Conservation (phyloP, 2,888 invertebrate genomes). For the Drosophila fungiperda region DNA sequence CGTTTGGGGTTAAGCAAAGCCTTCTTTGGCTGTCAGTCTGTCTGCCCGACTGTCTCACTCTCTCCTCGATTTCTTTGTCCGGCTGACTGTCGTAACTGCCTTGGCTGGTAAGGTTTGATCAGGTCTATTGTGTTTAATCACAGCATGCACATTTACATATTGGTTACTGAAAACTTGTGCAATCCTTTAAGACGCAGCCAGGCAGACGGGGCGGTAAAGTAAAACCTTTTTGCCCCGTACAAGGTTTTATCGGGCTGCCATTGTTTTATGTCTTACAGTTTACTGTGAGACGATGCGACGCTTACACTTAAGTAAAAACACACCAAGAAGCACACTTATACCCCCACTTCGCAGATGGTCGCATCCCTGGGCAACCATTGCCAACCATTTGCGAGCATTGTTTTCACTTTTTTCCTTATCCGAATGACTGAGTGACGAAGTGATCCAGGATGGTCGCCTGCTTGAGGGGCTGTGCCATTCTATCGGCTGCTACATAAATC, state of each 20-base stretch:
- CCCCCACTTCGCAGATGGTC: slow-evolving; percentile 40
- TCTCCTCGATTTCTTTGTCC: not conserved
- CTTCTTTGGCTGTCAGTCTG: slow-evolving; percentile 6
- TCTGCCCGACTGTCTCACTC: not conserved
- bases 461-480: slow-evolving; percentile 27
- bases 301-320: slow-evolving; percentile 79
- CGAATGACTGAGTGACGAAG: slow-evolving; percentile 30
- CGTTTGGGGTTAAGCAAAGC: slow-evolving; percentile 56
- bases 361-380: slow-evolving; percentile 64
- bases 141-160: slow-evolving; percentile 82
- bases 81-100: slow-evolving; percentile 2
- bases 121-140: slow-evolving; percentile 75
- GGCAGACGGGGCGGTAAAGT: slow-evolving; percentile 23
- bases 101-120: slow-evolving; percentile 21
- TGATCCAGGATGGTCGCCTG: slow-evolving; percentile 15
- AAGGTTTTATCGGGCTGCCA: slow-evolving; percentile 46
- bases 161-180: slow-evolving; percentile 80
- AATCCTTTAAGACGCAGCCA: slow-evolving; percentile 74
- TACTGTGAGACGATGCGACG: slow-evolving; percentile 48
- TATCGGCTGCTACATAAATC: slow-evolving; percentile 73
- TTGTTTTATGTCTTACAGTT: slow-evolving; percentile 65
- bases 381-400: slow-evolving; percentile 71
- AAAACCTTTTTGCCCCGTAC: slow-evolving; percentile 55
- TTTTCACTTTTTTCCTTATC: slow-evolving; percentile 68
- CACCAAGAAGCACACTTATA: slow-evolving; percentile 48